Base-by-base conservation (phyloP, 2,113 vertebrate genomes). In the Protobothrops mucrosquamatus region DNA sequence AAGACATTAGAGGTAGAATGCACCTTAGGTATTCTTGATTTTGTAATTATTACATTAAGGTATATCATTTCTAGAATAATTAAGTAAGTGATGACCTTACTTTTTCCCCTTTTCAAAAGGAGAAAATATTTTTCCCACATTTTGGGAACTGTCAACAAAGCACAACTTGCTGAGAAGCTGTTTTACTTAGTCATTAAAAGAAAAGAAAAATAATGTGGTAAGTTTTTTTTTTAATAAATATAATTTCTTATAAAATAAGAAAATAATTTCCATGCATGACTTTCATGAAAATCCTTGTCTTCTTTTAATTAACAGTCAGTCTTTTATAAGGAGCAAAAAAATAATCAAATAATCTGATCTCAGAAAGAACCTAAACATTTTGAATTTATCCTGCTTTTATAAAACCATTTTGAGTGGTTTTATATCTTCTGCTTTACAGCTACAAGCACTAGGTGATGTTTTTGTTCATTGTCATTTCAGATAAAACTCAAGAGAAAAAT, bases 241-340 rank as follows among this genome's bases (percentile, higher is more conserved):
- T 43, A 43, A 81, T 81, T 81, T 64, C 24, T 64, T 81, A 81
- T 85, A 11, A 46, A 90, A 54, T 4, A 8, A 29, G 91, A 94
- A 90, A 85, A 89, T 86, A 34, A 51, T 85, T 93, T 94, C 92
- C 61, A 56, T 90, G 29, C 1, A 8, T 93, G 94, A 86, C 93
- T 95, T 93, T 74, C 92, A 91, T 93, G 92, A 90, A 96, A 94
- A 55, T 91, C 93, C 48, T 96, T 94, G 81, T 24, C 92, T 88
- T 3, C 4, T 54, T 74, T 23, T 74, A 52, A 5, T 93, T 92
- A 29, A 51, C 87, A 51, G 92, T 52, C 89, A 39, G 48, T 15
- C 90, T 56, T 89, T 95, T 51, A 85, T 85, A 86, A 85, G 29
- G 34, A 54, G 23, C 90, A 56, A 96, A 96, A 94, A 94, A 94